Base-by-base conservation (phyloP, 2,113 vertebrate species). In the Scatophagus argus region DNA sequence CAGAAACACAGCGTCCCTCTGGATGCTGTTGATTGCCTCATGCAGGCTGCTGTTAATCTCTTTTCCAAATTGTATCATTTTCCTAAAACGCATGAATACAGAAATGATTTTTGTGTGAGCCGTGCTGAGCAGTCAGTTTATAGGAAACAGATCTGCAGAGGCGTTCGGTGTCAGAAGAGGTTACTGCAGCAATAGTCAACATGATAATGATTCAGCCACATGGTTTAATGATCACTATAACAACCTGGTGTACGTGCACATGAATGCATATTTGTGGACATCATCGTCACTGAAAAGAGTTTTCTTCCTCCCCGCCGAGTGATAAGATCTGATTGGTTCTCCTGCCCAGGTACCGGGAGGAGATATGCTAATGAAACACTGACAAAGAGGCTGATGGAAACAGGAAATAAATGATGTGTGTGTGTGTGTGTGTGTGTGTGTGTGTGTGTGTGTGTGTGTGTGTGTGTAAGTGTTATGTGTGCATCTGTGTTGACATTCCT, bases 301-400 rank as follows among this genome's bases (percentile, higher is more conserved):
- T 71, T 73, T 86, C 51, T 71, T 70, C 60, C 55, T 49, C 36
- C 70, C 59, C 7, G 14, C 6, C 3, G 8, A 56, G 61, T 1
- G 87, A 90, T 91, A 87, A 77, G 51, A 88, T 92, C 89, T 80
- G 83, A 92, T 88, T 91, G 89, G 88, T 86, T 88, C 78, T 79
- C 78, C 87, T 76, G 71, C 71, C 83, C 77, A 46, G 67, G 71
- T 76, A 52, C 36, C 67, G 7, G 85, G 86, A 81, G 80, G 81
- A 81, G 86, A 90, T 82, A 88, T 88, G 86, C 85, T 88, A 86
- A 92, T 85, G 82, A 88, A 9, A 71, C 12, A 21, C 69, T 41
- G 73, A 81, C 59, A 86, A 77, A 84, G 74, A 84, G 62, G 73
- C 78, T 71, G 85, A 89, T 88, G 79, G 77, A 46, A 19, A 74